A percentile compares a stretch with the other conserved stretches of the same genome.
phyloP scores from a whole-genome alignment of 2,113 vertebrate species.

The Hippolais icterina region DNA sequence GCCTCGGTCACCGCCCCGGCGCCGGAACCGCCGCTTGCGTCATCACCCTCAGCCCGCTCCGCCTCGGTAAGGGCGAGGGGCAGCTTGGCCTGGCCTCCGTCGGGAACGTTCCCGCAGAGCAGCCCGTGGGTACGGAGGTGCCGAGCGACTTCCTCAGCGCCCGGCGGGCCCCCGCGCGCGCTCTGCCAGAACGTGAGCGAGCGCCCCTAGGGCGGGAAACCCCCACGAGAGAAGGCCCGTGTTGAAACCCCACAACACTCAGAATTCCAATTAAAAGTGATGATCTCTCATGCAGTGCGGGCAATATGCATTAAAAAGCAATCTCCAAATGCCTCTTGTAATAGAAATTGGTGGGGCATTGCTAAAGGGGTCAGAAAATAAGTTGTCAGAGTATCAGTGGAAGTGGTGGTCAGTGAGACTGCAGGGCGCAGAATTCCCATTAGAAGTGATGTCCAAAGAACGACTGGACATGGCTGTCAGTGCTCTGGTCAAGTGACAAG shows the following conservation, averaged over 20 bases:
- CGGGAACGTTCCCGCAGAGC: background rate
- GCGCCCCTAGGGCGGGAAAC: background rate
- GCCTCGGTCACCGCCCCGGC: background rate
- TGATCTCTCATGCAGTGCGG: background rate
- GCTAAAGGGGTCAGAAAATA: background rate
- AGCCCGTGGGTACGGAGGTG: background rate
- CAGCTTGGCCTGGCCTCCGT: fast-evolving
- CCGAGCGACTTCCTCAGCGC: background rate
- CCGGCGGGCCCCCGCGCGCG: background rate
- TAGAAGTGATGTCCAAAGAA: background rate
- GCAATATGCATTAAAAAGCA: background rate
- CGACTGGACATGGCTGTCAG: background rate
- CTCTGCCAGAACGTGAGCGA: background rate
- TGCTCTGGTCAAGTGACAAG: background rate
- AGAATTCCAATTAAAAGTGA: fast-evolving
- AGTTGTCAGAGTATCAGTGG: background rate
- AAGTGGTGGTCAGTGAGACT: too few species aligned
- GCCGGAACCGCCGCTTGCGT: background rate
- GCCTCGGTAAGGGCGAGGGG: background rate
- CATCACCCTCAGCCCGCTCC: background rate
- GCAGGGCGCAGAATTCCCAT: background rate
- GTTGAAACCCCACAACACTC: fast-evolving
- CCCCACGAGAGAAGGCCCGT: background rate
- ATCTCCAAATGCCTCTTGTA: too few species aligned
- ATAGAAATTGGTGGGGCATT: too few species aligned